A percentile compares a stretch with the other conserved stretches of the same genome.
Conservation (phyloP, 2,113 vertebrate species). For the Notothenia coriiceps region DNA sequence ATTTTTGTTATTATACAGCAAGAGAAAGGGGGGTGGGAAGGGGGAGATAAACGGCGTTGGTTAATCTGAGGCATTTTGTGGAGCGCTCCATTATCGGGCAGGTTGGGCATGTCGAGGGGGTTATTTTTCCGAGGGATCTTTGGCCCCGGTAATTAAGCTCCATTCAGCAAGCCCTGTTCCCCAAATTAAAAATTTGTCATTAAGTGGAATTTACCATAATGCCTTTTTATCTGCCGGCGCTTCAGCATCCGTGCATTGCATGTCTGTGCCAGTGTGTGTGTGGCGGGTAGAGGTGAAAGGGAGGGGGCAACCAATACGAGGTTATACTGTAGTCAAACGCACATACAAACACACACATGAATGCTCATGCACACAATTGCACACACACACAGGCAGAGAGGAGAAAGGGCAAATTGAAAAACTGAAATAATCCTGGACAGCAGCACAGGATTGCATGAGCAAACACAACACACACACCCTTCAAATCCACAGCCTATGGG, state of each 20-base stretch:
- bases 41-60: conserved; percentile 73
- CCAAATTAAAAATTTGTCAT: conserved; percentile 99
- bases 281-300: conserved; percentile 51
- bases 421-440: conserved; percentile 93
- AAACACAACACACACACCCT: conserved; percentile 35
- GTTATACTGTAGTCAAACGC: conserved; percentile 47
- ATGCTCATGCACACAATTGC: conserved; percentile 51
- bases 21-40: conserved; percentile 73
- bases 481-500: conserved; percentile 95
- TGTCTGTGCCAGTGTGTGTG: conserved; percentile 41
- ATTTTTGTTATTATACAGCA: conserved; percentile 85
- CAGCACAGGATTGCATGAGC: conserved; percentile 76
- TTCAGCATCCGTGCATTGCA: conserved; percentile 85
- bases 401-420: conserved; percentile 94
- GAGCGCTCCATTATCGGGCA: conserved; percentile 78
- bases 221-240: conserved; percentile 99
- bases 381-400: conserved; percentile 70
- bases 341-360: conserved; percentile 27
- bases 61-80: conserved; percentile 79
- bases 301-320: conserved; percentile 62
- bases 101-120: conserved; percentile 77
- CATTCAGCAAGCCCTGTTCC: conserved; percentile 95
- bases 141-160: conserved; percentile 96
- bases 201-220: conserved; percentile 99
- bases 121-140: conserved; percentile 91